These are phyloP conservation scores for Drosophila leontia DNA, from an alignment of 1,140 invertebrate genomes.

Conservation along the genomic window DNA sequence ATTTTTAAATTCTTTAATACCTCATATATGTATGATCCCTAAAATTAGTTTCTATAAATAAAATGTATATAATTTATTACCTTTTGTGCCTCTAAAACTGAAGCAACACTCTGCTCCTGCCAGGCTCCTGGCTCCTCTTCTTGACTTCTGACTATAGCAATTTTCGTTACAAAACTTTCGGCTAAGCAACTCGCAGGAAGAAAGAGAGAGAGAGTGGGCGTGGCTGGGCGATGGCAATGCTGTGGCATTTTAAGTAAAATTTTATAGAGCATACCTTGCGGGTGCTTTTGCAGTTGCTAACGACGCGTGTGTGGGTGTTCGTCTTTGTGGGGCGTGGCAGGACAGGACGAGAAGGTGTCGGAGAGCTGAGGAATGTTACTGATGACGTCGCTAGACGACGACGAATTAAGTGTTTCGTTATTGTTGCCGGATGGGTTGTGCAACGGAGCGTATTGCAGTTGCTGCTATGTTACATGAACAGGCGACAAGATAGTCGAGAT, in stretches of 20 bases:
- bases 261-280: slow-evolving; percentile 76
- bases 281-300: slow-evolving; percentile 43
- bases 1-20: too few relatives aligned
- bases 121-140: slow-evolving; percentile 1
- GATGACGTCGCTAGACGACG: slow-evolving; percentile 61
- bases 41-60: background rate
- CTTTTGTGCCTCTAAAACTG: background rate
- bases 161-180: slow-evolving; percentile 63
- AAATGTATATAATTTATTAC: background rate
- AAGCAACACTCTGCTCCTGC: slow-evolving; percentile 3
- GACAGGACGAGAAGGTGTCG: slow-evolving; percentile 24
- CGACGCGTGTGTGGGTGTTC: slow-evolving; percentile 17
- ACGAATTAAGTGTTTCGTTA: slow-evolving; percentile 73
- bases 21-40: background rate
- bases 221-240: slow-evolving; percentile 56
- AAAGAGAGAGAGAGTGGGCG: slow-evolving; percentile 50
- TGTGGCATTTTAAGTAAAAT: slow-evolving; percentile 80
- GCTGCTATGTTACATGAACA: slow-evolving; percentile 17
- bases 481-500: slow-evolving; percentile 44
- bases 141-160: slow-evolving; percentile 51
- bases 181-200: slow-evolving; percentile 38
- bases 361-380: slow-evolving; percentile 53
- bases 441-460: slow-evolving; percentile 58
- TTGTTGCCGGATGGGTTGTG: slow-evolving; percentile 61
- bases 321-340: slow-evolving; percentile 3